These are phyloP conservation scores for Lamprotornis superbus DNA, from an alignment of 2,113 vertebrate genomes.

Conservation along the genomic window DNA sequence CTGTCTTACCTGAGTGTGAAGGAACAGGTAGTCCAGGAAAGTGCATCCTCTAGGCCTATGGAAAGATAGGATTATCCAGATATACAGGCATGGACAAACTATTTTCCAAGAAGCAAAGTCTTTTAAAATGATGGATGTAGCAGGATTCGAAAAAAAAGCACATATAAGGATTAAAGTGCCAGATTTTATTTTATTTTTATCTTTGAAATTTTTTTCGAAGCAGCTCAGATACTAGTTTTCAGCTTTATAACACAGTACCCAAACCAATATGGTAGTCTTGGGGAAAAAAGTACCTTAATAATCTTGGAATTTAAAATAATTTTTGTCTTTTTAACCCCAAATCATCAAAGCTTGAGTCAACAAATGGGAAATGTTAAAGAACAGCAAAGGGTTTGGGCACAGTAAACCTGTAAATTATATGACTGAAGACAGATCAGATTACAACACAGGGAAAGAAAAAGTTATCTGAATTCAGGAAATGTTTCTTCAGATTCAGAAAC, in stretches of 20 bases:
- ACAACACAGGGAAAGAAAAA: background rate
- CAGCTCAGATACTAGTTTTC: background rate
- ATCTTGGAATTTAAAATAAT: background rate
- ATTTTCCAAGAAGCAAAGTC: background rate
- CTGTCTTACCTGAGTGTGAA: background rate
- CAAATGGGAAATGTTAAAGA: background rate
- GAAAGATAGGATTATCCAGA: background rate
- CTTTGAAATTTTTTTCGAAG: background rate
- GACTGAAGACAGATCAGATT: background rate
- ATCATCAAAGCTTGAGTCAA: background rate
- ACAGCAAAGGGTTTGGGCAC: background rate
- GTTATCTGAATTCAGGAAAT: background rate
- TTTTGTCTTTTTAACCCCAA: background rate
- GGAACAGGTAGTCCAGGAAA: background rate
- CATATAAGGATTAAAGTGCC: background rate
- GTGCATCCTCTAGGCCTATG: background rate
- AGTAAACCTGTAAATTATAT: background rate
- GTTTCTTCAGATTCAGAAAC: background rate
- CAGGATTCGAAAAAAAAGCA: background rate
- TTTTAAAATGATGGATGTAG: background rate
- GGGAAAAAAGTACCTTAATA: background rate
- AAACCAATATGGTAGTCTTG: background rate
- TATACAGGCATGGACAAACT: background rate
- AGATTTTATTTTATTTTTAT: background rate
- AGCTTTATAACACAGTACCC: background rate